Evolutionary conservation across 2,113 vertebrate genomes (phyloP), one percentile per base, ranked within the genome.

Genomic region (Bos javanicus): DNA sequence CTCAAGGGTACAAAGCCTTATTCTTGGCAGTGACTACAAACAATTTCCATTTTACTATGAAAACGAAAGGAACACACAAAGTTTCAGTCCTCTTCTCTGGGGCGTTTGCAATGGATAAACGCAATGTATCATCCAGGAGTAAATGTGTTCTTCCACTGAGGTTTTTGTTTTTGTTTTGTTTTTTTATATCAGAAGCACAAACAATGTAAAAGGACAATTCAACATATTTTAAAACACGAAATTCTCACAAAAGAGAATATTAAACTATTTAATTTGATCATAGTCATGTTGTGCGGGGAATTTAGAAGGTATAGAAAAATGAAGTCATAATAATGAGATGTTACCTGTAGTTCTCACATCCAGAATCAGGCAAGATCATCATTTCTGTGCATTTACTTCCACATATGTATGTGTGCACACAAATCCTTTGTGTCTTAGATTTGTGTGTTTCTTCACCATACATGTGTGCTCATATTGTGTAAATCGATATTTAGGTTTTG

Each of bases 31-130:
- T 62, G 91, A 98, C 97, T 97, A 98, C 98, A 98, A 98, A 99
- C 96, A 98, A 98, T 98, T 99, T 99, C 98, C 99, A 99, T 98
- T 98, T 98, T 98, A 98, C 97, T 97, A 64, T 21, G 98, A 96
- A 91, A 97, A 97, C 19, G 96, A 85, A 98, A 97, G 95, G 93
- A 90, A 96, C 56, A 97, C 30, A 97, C 39, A 59, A 88, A 97
- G 28, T 95, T 93, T 91, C 98, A 97, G 91, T 94, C 93, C 95
- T 97, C 96, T 85, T 92, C 96, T 97, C 97, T 86, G 62, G 28
- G 94, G 50, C 83, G 90, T 84, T 98, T 98, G 98, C 87, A 82
- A 26, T 96, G 97, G 98, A 94, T 93, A 89, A 25, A 25, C 59
- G 67, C 25, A 74, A 87, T 56, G 96, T 46, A 93, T 95, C 96